Percentiles rank a stretch among this genome's conserved stretches.
Evolutionary conservation across 2,113 vertebrate genomes (phyloP).

Genomic region (Chaetorhynchus papuensis): DNA sequence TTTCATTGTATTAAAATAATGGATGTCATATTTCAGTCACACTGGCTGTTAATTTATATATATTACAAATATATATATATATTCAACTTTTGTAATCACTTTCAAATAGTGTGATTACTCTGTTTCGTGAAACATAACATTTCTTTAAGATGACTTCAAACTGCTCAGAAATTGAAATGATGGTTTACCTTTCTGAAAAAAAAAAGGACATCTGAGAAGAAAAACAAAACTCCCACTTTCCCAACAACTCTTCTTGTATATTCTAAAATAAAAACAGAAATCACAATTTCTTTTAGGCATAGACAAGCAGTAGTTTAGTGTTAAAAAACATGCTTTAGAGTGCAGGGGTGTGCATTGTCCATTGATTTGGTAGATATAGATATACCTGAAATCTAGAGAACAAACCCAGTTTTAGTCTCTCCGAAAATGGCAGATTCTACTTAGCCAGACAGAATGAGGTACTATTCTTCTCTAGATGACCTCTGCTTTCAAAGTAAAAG

Average conservation of each 20-base stretch:
- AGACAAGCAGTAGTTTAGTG: background rate
- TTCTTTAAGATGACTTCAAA: background rate
- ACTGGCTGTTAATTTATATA: background rate
- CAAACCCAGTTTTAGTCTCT: constrained; percentile 17
- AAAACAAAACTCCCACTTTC: background rate
- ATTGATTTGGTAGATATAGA: background rate
- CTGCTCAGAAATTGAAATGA: background rate
- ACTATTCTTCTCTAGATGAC: constrained; percentile 34
- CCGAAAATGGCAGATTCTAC: constrained; percentile 45
- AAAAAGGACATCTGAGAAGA: background rate
- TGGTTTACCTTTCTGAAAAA: background rate
- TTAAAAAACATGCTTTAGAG: background rate
- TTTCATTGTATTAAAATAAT: background rate
- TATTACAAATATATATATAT: background rate
- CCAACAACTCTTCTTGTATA: background rate
- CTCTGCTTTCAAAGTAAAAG: constrained; percentile 37
- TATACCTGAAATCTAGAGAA: constrained; percentile 15
- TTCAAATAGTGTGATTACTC: background rate
- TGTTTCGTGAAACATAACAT: background rate
- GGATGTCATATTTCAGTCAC: background rate
- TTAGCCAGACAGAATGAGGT: background rate
- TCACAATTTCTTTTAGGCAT: background rate
- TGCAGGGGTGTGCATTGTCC: background rate
- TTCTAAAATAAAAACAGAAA: constrained; percentile 17
- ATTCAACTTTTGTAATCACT: background rate